Evolutionary conservation across 1,140 invertebrate species (phyloP), one percentile per base, ranked within the genome.

Genomic region (Drosophila repletoides): DNA sequence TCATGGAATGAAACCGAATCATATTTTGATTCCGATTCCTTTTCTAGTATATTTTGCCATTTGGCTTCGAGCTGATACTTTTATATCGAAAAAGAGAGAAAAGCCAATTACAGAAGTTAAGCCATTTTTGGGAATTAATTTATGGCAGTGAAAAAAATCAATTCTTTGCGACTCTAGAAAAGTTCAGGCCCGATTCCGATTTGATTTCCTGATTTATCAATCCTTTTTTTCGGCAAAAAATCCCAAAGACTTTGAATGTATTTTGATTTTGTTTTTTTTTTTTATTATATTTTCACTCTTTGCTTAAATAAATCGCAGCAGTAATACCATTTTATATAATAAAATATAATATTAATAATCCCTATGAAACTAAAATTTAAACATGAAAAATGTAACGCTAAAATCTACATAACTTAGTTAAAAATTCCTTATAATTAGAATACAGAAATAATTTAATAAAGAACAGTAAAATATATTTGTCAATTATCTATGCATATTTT

Each of bases 381-480:
- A 79, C 70, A 33, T 65, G 43, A 76, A 72, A 63, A 46, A 58
- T 58, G 56, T 75, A 46, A 63, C 1, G 17, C 36, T 77, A 84
- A 60, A 63, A 77, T 63, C 77, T 84, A 84, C 79, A 83, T 83
- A 83, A 83, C 79, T 84, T 77, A 83, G 59, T 61, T 69, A 66
- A 36, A 65, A 45, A 36, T 46, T 45, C 41, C n/a, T 28, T 38
- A 7, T 14, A 46, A 5, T 17, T 22, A 6, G n/a, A 52, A 26
- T 60, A n/a, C 14, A 34, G 51, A 19, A 21, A 55, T 43, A 33
- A 49, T 56, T 12, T 36, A 49, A 53, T 33, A 29, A 58, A 58
- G 33, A 58, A 64, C 41, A 46, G 26, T 52, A n/a, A n/a, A n/a
- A n/a, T n/a, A n/a, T n/a, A n/a, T n/a, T n/a, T n/a, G n/a, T n/a